phyloP scores from a whole-genome alignment of 2,797 vertebrate species.

The Hoplostethus mediterraneus region DNA sequence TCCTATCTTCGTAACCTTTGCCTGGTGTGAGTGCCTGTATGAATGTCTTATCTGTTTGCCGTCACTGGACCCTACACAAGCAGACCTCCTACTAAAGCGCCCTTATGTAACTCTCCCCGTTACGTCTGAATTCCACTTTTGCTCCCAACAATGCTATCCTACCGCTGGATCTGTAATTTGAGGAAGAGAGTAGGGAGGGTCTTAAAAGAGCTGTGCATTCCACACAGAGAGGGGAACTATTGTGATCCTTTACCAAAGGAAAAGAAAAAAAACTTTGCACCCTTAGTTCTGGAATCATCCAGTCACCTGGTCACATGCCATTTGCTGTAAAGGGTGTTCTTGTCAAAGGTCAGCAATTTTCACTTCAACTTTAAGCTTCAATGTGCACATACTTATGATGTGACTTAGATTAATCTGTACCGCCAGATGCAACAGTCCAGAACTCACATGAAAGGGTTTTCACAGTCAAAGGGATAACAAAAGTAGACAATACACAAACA shows the following conservation, averaged over 20 bases:
- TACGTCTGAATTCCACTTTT: slow-evolving; percentile 57
- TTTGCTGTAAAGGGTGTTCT: neutral
- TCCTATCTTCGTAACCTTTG: slow-evolving; percentile 45
- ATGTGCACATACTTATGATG: neutral
- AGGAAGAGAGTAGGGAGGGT: slow-evolving; percentile 52
- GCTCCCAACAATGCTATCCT: slow-evolving; percentile 39
- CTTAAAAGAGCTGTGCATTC: slow-evolving; percentile 24
- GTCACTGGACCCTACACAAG: slow-evolving; percentile 34
- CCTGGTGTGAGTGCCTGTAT: slow-evolving; percentile 53
- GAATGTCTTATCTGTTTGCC: slow-evolving; percentile 36
- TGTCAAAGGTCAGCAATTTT: neutral
- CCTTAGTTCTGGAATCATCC: slow-evolving; percentile 20
- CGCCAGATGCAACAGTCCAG: slow-evolving; percentile 11
- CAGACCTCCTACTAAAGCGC: slow-evolving; percentile 49
- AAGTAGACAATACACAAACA: too few relatives aligned
- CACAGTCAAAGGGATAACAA: neutral
- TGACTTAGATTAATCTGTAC: slow-evolving; percentile 1
- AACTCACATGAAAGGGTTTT: neutral
- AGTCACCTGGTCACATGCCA: neutral
- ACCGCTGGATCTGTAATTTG: slow-evolving; percentile 46
- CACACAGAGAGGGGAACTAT: slow-evolving; percentile 5
- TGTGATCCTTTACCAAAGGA: too few relatives aligned
- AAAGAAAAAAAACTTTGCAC: slow-evolving; percentile 54
- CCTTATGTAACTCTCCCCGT: slow-evolving; percentile 73
- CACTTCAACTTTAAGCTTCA: neutral